These are phyloP conservation scores for Podabrus alpinus DNA, from an alignment of 2,888 invertebrate genomes.

Conservation along the genomic window DNA sequence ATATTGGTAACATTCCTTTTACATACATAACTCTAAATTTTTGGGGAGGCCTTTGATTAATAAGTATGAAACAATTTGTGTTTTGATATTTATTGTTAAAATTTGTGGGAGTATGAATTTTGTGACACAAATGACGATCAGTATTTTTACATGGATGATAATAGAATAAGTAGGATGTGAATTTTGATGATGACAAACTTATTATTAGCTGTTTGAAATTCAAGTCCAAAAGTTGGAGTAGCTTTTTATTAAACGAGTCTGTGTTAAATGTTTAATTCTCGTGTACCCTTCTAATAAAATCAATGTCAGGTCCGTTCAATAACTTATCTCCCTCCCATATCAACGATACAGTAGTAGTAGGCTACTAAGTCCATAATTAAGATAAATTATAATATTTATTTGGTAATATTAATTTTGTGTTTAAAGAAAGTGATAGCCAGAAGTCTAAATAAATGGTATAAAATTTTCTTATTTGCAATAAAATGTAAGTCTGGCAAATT, in stretches of 20 bases:
- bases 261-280: constrained; percentile 43
- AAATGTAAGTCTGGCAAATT: constrained; percentile 30
- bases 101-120: constrained; percentile 23
- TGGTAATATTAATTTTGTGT: constrained; percentile 14
- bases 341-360: constrained; percentile 44
- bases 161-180: constrained; percentile 30
- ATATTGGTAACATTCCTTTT: constrained; percentile 39
- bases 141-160: constrained; percentile 49
- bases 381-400: constrained; percentile 20
- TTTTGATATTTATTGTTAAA: neutral
- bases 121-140: constrained; percentile 46
- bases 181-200: constrained; percentile 38
- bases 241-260: constrained; percentile 38
- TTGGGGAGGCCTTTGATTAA: constrained; percentile 43
- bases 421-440: neutral
- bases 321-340: constrained; percentile 48
- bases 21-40: constrained; percentile 29
- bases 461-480: constrained; percentile 5
- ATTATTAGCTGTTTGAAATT: constrained; percentile 28
- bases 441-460: neutral
- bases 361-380: constrained; percentile 37
- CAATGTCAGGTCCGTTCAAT: constrained; percentile 52
- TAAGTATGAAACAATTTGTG: constrained; percentile 13
- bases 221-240: constrained; percentile 35
- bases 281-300: constrained; percentile 48